Conservation (phyloP, 1,140 invertebrate genomes). For the Phenacoccus solenopsis region DNA sequence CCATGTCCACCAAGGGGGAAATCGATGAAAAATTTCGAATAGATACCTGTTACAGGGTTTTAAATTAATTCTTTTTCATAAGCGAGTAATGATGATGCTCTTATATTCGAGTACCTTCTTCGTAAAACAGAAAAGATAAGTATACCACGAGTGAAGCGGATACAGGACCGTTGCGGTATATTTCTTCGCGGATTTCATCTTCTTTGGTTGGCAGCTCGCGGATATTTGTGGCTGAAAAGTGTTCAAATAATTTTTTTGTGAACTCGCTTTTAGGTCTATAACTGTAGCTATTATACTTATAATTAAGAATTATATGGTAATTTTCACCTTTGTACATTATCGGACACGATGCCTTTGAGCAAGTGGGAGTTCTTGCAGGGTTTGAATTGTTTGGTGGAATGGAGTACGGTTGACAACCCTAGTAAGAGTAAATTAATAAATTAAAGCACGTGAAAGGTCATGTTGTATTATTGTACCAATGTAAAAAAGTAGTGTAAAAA, state of each 20-base stretch:
- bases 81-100: no score
- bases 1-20: slow-evolving; percentile 65
- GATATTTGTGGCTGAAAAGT: background rate
- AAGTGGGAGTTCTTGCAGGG: background rate
- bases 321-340: background rate
- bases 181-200: background rate
- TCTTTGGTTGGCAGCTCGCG: background rate
- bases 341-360: background rate
- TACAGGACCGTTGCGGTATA: slow-evolving; percentile 37
- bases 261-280: no score
- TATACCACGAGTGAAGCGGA: slow-evolving; percentile 40
- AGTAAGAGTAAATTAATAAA: no score
- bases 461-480: no score
- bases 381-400: background rate
- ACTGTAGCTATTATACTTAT: no score
- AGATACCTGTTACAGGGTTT: background rate
- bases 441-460: no score
- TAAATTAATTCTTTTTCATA: no score
- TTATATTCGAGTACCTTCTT: slow-evolving; percentile 35
- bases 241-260: no score
- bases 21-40: slow-evolving; percentile 27
- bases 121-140: slow-evolving; percentile 35
- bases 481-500: no score
- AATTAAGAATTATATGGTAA: no score
- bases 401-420: background rate